Evolutionary conservation across 2,888 invertebrate species (phyloP), one percentile per base, ranked within the genome.

Genomic region (Lithophane leautieri): DNA sequence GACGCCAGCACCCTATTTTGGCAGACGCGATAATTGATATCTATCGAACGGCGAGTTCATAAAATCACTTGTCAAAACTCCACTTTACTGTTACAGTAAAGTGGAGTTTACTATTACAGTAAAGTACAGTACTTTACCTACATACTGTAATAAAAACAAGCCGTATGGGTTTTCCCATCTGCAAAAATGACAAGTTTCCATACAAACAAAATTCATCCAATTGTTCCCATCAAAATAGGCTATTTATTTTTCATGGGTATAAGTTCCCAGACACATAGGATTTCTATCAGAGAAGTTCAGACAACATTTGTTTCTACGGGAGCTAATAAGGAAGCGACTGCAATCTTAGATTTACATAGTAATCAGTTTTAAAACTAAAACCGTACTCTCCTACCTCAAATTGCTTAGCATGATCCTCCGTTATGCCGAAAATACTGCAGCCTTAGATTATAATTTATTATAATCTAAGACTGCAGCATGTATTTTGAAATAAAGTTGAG

Each of bases 111-210:
- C n/a, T n/a, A n/a, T n/a, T n/a, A n/a, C n/a, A n/a, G n/a, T n/a
- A n/a, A n/a, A n/a, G n/a, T n/a, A n/a, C n/a, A n/a, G n/a, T n/a
- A 61, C 61, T 40, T 40, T 34, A 40, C 61, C 40, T 62, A 40
- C 14, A n/a, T 62, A n/a, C n/a, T n/a, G n/a, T n/a, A 62, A n/a
- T 62, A n/a, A 42, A 63, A 42, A 42, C n/a, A 42, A 42, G 62
- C 16, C n/a, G 42, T 62, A 62, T 50, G 19, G 50, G 19, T 22
- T n/a, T 16, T 40, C 16, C 16, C n/a, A 14, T n/a, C 40, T 62
- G 40, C n/a, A 40, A 40, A 62, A 40, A 62, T 40, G 0, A n/a
- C 14, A 8, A 62, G n/a, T n/a, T 7, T 42, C 16, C n/a, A 4
- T 14, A n/a, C 14, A 14, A 62, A 16, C 47, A 50, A 63, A 25